These are phyloP conservation scores for Colostygia pectinataria DNA, from an alignment of 2,888 invertebrate genomes.

Conservation along the genomic window DNA sequence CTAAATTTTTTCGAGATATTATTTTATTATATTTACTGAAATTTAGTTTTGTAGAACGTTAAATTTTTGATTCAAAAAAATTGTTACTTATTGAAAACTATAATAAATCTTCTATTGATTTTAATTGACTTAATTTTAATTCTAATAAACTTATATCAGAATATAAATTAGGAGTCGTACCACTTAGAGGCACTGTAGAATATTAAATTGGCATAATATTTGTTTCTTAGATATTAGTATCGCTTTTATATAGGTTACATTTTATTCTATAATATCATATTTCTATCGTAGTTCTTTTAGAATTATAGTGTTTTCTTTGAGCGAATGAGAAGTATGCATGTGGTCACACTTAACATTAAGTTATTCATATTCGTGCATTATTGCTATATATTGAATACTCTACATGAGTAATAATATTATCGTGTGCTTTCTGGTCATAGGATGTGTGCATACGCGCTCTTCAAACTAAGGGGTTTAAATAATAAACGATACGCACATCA, in stretches of 20 bases:
- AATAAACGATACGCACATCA: conserved; percentile 52
- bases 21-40: conserved; percentile 47
- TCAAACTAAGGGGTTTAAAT: conserved; percentile 60
- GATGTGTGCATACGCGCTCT: conserved; percentile 57
- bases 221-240: conserved; percentile 58
- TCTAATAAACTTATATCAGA: conserved; percentile 56
- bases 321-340: conserved; percentile 70
- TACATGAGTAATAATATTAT: conserved; percentile 58
- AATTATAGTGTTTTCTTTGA: conserved; percentile 65
- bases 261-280: conserved; percentile 46
- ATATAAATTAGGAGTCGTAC: conserved; percentile 56
- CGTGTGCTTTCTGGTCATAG: conserved; percentile 82
- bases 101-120: conserved; percentile 57
- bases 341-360: conserved; percentile 70
- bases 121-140: conserved; percentile 43
- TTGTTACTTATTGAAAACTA: conserved; percentile 72
- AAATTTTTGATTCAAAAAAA: conserved; percentile 69
- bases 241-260: conserved; percentile 61
- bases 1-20: conserved; percentile 32
- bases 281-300: conserved; percentile 69
- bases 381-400: conserved; percentile 46
- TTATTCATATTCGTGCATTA: conserved; percentile 63
- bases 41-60: conserved; percentile 65
- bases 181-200: conserved; percentile 59
- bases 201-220: conserved; percentile 59